These are phyloP conservation scores for Rhorus exstirpatorius DNA, from an alignment of 2,888 invertebrate genomes.

Conservation along the genomic window DNA sequence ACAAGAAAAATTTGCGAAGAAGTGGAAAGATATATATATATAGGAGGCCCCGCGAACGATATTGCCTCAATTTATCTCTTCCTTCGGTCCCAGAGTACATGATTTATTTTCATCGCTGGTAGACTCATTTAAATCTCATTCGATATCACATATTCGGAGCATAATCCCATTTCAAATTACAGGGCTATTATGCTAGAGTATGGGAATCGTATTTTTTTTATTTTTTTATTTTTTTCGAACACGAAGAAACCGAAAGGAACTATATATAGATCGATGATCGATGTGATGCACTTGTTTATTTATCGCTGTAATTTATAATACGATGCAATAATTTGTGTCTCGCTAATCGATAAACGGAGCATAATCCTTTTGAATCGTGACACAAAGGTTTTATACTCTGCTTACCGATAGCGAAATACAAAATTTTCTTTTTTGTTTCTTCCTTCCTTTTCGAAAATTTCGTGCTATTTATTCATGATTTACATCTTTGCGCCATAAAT, in stretches of 20 bases:
- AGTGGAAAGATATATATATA: too few relatives aligned
- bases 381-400: slow-evolving; percentile 81
- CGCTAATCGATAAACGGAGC: slow-evolving; percentile 79
- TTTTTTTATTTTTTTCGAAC: not conserved
- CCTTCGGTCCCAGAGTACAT: not conserved
- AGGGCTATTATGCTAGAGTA: slow-evolving; percentile 81
- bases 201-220: slow-evolving; percentile 80
- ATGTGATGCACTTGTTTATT: slow-evolving; percentile 18
- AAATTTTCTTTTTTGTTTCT: slow-evolving; percentile 31
- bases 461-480: too few relatives aligned
- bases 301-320: not conserved
- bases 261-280: not conserved
- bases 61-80: slow-evolving; percentile 7
- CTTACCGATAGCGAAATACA: slow-evolving; percentile 81
- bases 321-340: slow-evolving; percentile 72
- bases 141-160: slow-evolving; percentile 81
- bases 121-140: slow-evolving; percentile 25
- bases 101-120: not conserved
- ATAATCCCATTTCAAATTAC: slow-evolving; percentile 78
- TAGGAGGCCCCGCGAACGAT: slow-evolving; percentile 2
- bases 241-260: not conserved
- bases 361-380: slow-evolving; percentile 78
- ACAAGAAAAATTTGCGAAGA: not conserved
- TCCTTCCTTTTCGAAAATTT: slow-evolving; percentile 38
- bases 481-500: too few relatives aligned